phyloP scores from a whole-genome alignment of 2,113 vertebrate genomes.

The Garra rufa region DNA sequence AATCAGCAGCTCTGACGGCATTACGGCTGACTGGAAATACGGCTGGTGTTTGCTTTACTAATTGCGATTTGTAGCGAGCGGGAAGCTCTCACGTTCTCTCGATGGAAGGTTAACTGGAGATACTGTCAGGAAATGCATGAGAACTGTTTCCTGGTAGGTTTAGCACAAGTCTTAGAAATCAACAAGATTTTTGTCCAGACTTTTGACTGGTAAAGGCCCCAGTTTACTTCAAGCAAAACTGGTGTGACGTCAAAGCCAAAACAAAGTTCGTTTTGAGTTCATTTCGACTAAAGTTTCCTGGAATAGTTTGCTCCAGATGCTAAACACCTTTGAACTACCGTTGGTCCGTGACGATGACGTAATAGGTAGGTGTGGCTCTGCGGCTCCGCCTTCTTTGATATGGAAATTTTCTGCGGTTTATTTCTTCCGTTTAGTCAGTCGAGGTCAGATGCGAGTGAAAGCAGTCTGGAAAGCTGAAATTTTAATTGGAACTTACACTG shows the following conservation, averaged over 20 bases:
- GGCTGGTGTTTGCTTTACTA: constrained; percentile 55
- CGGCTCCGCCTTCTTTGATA: not conserved
- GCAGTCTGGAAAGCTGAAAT: not conserved
- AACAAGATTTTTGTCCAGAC: not conserved
- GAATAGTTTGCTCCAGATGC: not conserved
- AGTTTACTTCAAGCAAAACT: not conserved
- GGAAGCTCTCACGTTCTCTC: constrained; percentile 29
- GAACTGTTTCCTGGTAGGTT: not conserved
- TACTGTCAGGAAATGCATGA: constrained; percentile 10
- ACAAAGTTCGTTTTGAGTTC: not conserved
- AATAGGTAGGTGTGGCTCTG: not conserved
- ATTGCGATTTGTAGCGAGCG: constrained; percentile 45
- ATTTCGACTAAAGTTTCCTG: not conserved
- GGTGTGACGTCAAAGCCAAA: not conserved
- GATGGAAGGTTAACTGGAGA: constrained; percentile 15
- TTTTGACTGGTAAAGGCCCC: not conserved
- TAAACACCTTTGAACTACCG: not conserved
- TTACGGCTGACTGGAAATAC: not conserved
- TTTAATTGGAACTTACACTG: too few species aligned
- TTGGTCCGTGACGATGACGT: not conserved
- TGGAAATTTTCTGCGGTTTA: not conserved
- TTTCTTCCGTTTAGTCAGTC: not conserved
- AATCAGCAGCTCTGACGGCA: constrained; percentile 53
- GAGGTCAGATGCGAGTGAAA: not conserved
- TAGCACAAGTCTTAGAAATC: not conserved